phyloP scores from a whole-genome alignment of 92 coral and sea anemone species.

The Porites evermanni region DNA sequence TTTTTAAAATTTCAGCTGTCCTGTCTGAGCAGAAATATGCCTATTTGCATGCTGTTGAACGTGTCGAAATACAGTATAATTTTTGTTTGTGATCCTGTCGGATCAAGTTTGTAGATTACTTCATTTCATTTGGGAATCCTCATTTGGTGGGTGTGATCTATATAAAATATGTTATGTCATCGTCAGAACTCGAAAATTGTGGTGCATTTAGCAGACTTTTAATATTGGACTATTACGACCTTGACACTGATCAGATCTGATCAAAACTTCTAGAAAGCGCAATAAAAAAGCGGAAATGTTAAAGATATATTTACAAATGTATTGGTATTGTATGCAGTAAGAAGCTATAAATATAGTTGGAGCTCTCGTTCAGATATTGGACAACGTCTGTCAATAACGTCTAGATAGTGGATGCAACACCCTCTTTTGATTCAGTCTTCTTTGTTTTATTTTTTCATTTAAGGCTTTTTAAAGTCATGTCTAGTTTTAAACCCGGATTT shows the following conservation, averaged over 20 bases:
- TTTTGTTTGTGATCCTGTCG: no score
- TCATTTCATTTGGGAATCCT: not conserved
- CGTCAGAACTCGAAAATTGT: not conserved
- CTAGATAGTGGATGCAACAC: not conserved
- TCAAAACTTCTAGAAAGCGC: not conserved
- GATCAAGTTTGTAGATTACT: no score
- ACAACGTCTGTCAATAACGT: not conserved
- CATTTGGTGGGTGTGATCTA: not conserved
- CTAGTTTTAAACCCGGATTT: conserved; percentile 41
- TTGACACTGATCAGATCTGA: not conserved
- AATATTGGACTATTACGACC: not conserved
- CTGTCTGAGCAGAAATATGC: conserved; percentile 2
- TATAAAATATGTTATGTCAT: not conserved
- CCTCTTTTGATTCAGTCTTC: not conserved
- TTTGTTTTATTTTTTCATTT: not conserved
- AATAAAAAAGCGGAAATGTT: not conserved
- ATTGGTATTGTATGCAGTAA: not conserved
- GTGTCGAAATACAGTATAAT: no score
- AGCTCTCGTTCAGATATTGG: not conserved
- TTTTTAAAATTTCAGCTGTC: not conserved
- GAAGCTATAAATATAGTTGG: not conserved
- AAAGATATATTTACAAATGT: no score
- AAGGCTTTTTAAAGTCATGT: conserved; percentile 45
- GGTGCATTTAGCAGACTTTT: not conserved
- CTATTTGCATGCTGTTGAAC: conserved; percentile 4